phyloP scores from a whole-genome alignment of 1,140 invertebrate species.

The Philotrypesis tridentata region DNA sequence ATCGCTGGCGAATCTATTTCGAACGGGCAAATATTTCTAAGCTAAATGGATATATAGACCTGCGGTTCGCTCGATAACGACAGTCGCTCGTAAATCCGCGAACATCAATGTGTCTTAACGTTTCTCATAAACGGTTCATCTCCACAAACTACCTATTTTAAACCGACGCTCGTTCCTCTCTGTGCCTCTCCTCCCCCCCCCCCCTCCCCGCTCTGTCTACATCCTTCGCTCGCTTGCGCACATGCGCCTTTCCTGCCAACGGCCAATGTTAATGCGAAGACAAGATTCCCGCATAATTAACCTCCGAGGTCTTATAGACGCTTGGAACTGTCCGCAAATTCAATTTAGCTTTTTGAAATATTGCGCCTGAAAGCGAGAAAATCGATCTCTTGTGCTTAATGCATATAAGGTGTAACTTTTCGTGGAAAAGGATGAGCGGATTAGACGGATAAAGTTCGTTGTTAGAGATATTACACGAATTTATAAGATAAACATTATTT shows the following conservation, averaged over 20 bases:
- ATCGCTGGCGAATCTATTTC: not conserved
- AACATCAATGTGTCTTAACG: not conserved
- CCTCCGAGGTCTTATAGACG: not conserved
- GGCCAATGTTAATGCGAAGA: not conserved
- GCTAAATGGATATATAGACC: not conserved
- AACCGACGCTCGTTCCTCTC: not conserved
- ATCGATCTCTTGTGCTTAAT: not conserved
- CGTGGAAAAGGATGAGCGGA: too few species aligned
- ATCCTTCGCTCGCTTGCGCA: too few species aligned
- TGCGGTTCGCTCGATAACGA: not conserved
- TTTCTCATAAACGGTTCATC: slow-evolving; percentile 19
- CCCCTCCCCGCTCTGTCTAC: too few species aligned
- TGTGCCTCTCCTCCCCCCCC: too few species aligned
- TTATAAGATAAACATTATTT: not conserved
- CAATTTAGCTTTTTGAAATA: not conserved
- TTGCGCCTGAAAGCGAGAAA: not conserved
- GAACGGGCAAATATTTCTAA: slow-evolving; percentile 3
- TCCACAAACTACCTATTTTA: slow-evolving; percentile 4
- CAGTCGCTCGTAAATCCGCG: slow-evolving; percentile 2
- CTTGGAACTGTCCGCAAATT: not conserved
- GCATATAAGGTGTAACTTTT: too few species aligned
- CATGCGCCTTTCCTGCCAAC: too few species aligned
- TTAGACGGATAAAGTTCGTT: too few species aligned
- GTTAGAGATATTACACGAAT: too few species aligned
- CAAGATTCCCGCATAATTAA: not conserved